Evolutionary conservation across 2,888 invertebrate genomes (phyloP).

Genomic region (Pheosia tremula): DNA sequence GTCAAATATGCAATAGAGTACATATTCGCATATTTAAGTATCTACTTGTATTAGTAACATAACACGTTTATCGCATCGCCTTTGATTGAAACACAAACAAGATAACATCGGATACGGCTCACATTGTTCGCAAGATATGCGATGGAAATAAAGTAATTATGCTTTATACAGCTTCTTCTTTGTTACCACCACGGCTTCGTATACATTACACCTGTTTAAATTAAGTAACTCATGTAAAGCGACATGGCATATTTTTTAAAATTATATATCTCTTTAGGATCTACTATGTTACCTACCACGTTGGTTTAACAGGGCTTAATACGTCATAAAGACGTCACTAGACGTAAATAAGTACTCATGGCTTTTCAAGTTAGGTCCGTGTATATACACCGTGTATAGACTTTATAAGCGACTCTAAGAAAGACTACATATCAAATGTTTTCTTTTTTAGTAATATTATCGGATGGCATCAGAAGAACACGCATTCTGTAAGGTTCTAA

Average conservation of each 20-base stretch:
- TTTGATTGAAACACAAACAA: slow-evolving; percentile 42
- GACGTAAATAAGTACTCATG: too few species aligned
- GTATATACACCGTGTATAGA: too few species aligned
- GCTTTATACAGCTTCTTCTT: slow-evolving; percentile 31
- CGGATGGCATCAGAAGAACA: too few species aligned
- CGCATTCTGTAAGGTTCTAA: too few species aligned
- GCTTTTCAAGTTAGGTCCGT: too few species aligned
- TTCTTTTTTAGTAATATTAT: too few species aligned
- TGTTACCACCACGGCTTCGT: slow-evolving; percentile 21
- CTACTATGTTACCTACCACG: background rate
- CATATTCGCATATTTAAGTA: background rate
- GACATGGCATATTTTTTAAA: too few species aligned
- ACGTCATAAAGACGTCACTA: too few species aligned
- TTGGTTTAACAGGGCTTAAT: background rate
- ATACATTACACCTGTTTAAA: slow-evolving; percentile 20
- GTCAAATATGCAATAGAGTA: too few species aligned
- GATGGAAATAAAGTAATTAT: slow-evolving; percentile 33
- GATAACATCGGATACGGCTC: slow-evolving; percentile 35
- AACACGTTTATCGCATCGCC: slow-evolving; percentile 30
- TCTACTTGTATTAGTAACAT: slow-evolving; percentile 27
- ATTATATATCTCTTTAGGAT: too few species aligned
- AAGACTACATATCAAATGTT: too few species aligned
- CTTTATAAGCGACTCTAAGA: too few species aligned
- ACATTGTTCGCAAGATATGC: slow-evolving; percentile 35
- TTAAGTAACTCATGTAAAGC: background rate